These are phyloP conservation scores for Euwallacea similis DNA, from an alignment of 1,140 invertebrate genomes.

Conservation along the genomic window DNA sequence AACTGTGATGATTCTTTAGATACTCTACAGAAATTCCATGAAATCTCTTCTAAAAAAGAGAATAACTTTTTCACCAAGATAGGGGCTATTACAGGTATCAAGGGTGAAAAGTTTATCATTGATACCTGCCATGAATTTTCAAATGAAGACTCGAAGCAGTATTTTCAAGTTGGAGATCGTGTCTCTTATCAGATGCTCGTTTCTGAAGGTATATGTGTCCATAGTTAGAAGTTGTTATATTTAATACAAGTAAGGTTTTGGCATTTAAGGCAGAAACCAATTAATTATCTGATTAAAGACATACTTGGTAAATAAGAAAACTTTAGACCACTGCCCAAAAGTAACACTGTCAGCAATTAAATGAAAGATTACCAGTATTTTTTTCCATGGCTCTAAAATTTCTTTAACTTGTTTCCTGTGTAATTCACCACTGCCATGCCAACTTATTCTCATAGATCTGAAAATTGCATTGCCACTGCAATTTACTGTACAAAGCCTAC, in stretches of 20 bases:
- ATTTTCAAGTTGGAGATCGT: constrained; percentile 22
- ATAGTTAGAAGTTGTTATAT: constrained; percentile 2
- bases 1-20: neutral
- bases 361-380: no score
- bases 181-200: constrained; percentile 34
- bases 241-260: neutral
- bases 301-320: no score
- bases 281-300: no score
- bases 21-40: neutral
- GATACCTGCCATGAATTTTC: constrained; percentile 31
- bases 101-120: constrained; percentile 30
- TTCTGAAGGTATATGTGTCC: constrained; percentile 12
- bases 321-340: no score
- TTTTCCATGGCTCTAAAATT: no score
- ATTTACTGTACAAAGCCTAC: no score
- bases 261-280: no score
- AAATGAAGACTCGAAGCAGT: neutral
- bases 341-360: no score
- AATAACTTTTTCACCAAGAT: constrained; percentile 27
- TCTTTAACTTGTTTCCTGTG: no score
- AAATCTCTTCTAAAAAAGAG: constrained; percentile 9
- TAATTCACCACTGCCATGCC: no score
- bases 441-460: no score
- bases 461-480: no score
- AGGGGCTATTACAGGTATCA: constrained; percentile 32